Evolutionary conservation across 1,140 invertebrate genomes (phyloP).

Genomic region (Arctopsyche grandis): DNA sequence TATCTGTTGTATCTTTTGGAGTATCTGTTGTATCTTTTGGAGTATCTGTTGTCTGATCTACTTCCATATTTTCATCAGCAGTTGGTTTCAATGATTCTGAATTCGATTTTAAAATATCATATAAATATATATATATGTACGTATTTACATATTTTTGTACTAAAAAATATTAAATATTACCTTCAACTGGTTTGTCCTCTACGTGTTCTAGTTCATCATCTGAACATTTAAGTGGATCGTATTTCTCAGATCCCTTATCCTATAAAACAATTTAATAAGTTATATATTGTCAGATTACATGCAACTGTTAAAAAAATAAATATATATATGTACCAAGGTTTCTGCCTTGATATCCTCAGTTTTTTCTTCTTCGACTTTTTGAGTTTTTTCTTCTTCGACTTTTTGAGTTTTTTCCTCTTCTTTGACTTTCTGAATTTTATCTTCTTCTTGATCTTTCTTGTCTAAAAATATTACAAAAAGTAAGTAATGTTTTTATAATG

Average conservation of each 20-base stretch:
- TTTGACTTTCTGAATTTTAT: slow-evolving; percentile 19
- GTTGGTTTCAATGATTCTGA: background rate
- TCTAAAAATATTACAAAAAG: background rate
- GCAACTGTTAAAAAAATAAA: background rate
- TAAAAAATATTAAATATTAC: background rate
- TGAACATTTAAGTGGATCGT: slow-evolving; percentile 49
- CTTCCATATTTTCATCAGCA: slow-evolving; percentile 31
- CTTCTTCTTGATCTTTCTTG: slow-evolving; percentile 36
- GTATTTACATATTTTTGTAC: background rate
- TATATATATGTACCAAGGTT: background rate
- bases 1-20: background rate
- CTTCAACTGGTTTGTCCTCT: slow-evolving; percentile 34
- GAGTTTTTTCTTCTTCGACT: slow-evolving; percentile 11
- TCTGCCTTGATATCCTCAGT: background rate
- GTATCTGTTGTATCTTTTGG: background rate
- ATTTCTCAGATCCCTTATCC: slow-evolving; percentile 42
- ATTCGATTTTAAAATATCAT: background rate
- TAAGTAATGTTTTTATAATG: no score
- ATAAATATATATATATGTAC: background rate
- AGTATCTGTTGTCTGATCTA: background rate
- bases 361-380: slow-evolving; percentile 7
- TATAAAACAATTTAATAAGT: background rate
- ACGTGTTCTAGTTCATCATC: slow-evolving; percentile 49
- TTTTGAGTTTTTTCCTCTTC: slow-evolving; percentile 15
- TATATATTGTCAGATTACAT: background rate